Base-by-base conservation (phyloP, 1,140 invertebrate genomes). In the Leptestheria dahalacensis region DNA sequence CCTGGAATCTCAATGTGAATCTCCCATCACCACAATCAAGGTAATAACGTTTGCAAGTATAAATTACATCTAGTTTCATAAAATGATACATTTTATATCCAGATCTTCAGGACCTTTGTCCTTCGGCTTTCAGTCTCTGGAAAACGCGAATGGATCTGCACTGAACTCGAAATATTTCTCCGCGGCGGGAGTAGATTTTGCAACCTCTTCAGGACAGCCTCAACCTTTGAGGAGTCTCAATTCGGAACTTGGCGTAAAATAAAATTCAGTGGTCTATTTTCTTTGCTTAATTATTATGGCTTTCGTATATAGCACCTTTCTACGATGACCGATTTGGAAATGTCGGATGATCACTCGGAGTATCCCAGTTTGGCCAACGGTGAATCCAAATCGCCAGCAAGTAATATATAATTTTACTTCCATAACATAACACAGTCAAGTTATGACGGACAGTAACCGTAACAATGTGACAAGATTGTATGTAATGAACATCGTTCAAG, bases 71-170 rank as follows among this genome's bases (percentile, higher is more conserved):
- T 24, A 49, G 6, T 3, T 49, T 52, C 3, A 26, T 15, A 52
- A 23, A 23, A 12, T 3, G 9, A 24, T 20, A n/a, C n/a, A n/a
- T 41, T 41, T 41, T 41, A 15, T 23, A 49, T 41, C 47, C 23
- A 76, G 83, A 55, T 86, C 81, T 67, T 84, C 80, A 64, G 88
- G 85, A 57, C 88, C 88, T 12, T 79, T 88, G 57, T 91, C 88
- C 24, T 90, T 88, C 72, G 88, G 88, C 11, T 91, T 91, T 70
- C 82, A 85, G 48, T 91, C 87, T 29, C 73, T 91, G 60, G 88
- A 91, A 29, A 55, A 55, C 20, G 53, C 53, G 20, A 20, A 29
- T 20, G 26, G 26, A 4, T 29, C 33, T 41, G 15, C 15, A 6
- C 33, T 41, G 6, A 41, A 15, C 33, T 41, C 49, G 65, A 21